Percentiles rank a stretch among this genome's conserved stretches.
Conservation (phyloP, 2,797 vertebrate species). For the Oophaga sylvatica region DNA sequence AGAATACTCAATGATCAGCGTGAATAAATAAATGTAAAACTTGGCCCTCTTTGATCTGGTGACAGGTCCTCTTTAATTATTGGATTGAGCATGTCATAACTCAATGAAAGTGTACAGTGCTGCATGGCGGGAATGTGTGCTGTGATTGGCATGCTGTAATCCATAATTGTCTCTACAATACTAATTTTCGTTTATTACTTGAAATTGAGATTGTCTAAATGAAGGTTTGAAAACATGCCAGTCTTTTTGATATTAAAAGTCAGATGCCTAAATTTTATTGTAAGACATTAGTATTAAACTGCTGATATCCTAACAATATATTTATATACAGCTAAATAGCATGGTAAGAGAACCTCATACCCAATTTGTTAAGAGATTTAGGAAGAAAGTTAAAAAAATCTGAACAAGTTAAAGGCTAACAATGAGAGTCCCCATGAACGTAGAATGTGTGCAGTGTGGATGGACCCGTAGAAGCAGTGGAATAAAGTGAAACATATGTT, state of each 20-base stretch:
- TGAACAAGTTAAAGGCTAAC: no score
- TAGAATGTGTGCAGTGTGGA: no score
- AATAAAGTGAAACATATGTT: no score
- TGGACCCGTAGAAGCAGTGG: no score
- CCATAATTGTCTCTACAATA: conserved; percentile 5
- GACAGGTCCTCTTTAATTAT: no score
- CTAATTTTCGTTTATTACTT: conserved; percentile 14
- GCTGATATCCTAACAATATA: neutral
- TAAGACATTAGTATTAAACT: conserved; percentile 10
- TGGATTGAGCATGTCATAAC: neutral
- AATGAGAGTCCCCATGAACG: no score
- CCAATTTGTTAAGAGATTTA: no score
- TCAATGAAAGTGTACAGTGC: conserved; percentile 4
- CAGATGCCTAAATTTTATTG: neutral
- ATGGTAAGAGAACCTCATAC: no score
- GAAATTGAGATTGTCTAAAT: conserved; percentile 17
- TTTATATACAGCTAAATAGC: neutral
- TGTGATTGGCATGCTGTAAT: conserved; percentile 1
- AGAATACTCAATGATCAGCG: no score
- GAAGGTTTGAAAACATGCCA: neutral
- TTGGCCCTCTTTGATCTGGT: no score
- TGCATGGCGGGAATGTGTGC: neutral
- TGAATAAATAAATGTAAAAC: no score
- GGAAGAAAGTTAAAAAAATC: no score
- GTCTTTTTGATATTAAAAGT: neutral